Evolutionary conservation across 2,888 invertebrate genomes (phyloP), one percentile per base, ranked within the genome.

Genomic region (Embidobia sp.): DNA sequence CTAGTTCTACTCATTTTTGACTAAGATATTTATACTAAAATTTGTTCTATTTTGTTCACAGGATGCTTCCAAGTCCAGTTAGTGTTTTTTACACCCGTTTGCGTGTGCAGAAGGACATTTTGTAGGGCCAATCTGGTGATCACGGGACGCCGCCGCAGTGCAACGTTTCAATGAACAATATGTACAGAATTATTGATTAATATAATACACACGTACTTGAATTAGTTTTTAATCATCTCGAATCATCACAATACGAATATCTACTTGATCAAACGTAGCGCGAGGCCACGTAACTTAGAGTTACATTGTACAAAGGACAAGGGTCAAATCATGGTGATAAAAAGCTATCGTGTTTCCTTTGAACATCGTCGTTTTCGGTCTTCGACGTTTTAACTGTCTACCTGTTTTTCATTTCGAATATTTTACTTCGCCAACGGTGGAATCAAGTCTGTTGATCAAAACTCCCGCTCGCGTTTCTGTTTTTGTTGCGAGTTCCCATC

Each of bases 121-220:
- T 66, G 31, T 63, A 55, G 64, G 33, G 16, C 53, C 26, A 61
- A 61, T 53, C 18, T 59, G 66, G 59, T 49, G 59, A 66, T 48
- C 59, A 40, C 44, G 59, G 51, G 40, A 76, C 29, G 40, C 46
- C 19, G 55, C 63, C 44, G 40, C 57, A 67, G 40, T 72, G 77
- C 53, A 67, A 77, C 67, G 51, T 63, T 63, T 55, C 61, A 67
- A 57, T 49, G 72, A 73, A 77, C 67, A 55, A 77, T 67, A 73
- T 77, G 77, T 77, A 77, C 77, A 77, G 72, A 77, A 61, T 63
- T 63, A 77, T 66, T 72, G 53, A 72, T 67, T 77, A 70, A 57
- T 76, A 64, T 70, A 72, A 72, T 70, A 76, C 75, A 69, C 53
- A 76, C 44, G 70, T 77, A 77, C 70, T 77, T 77, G 66, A 70